A percentile compares a stretch with the other conserved stretches of the same genome.
Conservation (phyloP, 2,797 vertebrate species). For the Sebastes alutus region DNA sequence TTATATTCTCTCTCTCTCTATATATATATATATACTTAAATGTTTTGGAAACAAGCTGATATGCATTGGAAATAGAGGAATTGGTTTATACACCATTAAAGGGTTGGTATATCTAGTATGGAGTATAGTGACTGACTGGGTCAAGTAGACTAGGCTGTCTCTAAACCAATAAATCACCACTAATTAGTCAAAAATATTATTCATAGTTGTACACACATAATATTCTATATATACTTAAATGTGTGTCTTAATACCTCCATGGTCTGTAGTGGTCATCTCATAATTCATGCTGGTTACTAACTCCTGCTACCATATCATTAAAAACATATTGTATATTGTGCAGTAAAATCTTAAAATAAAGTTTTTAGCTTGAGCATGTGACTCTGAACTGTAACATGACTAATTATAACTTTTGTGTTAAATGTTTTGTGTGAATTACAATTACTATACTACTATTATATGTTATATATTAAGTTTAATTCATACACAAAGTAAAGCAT, state of each 20-base stretch:
- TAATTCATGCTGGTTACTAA: not conserved
- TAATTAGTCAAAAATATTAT: no score
- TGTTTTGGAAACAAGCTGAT: no score
- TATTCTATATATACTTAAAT: no score
- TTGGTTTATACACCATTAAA: not conserved
- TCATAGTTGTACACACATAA: no score
- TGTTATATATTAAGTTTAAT: not conserved
- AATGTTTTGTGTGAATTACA: not conserved
- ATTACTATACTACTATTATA: no score
- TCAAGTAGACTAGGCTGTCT: no score
- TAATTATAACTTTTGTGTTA: not conserved
- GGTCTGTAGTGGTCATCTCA: not conserved
- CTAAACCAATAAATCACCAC: no score
- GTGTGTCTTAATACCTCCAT: no score
- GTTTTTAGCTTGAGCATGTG: not conserved
- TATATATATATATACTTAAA: no score
- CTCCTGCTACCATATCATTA: not conserved
- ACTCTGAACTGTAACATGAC: not conserved
- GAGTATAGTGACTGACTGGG: no score
- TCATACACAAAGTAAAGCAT: not conserved
- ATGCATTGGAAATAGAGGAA: not conserved
- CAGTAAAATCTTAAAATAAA: not conserved
- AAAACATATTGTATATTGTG: not conserved
- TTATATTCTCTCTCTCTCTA: not conserved
- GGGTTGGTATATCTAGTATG: no score